Evolutionary conservation across 1,140 invertebrate species (phyloP).

Genomic region (Cydia amplana): DNA sequence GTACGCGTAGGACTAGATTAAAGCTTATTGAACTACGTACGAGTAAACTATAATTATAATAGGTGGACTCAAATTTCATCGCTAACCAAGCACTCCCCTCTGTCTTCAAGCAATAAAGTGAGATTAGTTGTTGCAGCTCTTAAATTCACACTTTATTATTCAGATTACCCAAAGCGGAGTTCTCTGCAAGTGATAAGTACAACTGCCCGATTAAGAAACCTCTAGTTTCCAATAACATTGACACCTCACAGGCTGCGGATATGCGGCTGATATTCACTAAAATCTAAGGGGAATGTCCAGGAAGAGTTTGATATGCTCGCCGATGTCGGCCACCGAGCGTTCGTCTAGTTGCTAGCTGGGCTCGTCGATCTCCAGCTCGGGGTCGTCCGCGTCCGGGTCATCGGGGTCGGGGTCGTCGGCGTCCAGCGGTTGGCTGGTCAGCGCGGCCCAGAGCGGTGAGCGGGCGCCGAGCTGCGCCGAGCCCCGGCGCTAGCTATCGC

Average conservation of each 20-base stretch:
- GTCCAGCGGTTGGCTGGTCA: conserved; percentile 82
- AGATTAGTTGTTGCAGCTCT: background rate
- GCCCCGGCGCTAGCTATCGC: conserved; percentile 79
- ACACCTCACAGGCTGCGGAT: conserved; percentile 21
- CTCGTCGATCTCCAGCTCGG: conserved; percentile 56
- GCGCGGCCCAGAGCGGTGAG: conserved; percentile 83
- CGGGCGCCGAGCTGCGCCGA: conserved; percentile 78
- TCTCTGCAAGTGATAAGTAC: background rate
- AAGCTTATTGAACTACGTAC: conserved; percentile 21
- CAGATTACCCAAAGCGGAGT: background rate
- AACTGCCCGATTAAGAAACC: background rate
- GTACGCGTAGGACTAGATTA: background rate
- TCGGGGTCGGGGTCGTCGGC: conserved; percentile 70
- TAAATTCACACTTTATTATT: background rate
- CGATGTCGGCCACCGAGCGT: conserved; percentile 74
- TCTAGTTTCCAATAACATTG: background rate
- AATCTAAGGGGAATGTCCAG: conserved; percentile 79
- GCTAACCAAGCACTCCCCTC: background rate
- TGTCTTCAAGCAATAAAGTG: background rate
- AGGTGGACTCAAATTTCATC: background rate
- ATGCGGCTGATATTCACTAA: conserved; percentile 40
- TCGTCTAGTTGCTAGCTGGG: conserved; percentile 80
- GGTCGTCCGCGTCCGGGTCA: conserved; percentile 55
- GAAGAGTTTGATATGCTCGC: conserved; percentile 80
- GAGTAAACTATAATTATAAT: background rate